A percentile compares a stretch with the other conserved stretches of the same genome.
phyloP scores from a whole-genome alignment of 2,888 invertebrate species.

The Campaea margaritaria region DNA sequence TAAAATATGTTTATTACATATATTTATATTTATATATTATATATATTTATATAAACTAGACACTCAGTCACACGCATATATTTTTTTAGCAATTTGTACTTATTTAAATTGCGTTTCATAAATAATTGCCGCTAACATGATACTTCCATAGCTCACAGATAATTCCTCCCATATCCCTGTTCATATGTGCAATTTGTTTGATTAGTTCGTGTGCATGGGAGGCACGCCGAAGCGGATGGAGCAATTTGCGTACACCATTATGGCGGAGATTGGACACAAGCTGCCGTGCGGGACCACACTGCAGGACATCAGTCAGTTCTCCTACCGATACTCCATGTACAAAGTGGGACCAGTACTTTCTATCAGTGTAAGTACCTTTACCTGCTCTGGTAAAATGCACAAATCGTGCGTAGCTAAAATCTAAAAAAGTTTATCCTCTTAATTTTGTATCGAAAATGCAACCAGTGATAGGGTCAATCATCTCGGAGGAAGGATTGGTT shows the following conservation, averaged over 20 bases:
- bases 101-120: no score
- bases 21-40: no score
- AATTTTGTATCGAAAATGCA: no score
- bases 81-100: no score
- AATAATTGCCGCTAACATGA: not conserved
- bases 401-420: no score
- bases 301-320: slow-evolving; percentile 95
- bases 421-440: no score
- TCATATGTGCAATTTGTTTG: slow-evolving; percentile 27
- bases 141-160: not conserved
- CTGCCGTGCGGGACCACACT: slow-evolving; percentile 95
- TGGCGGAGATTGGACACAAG: slow-evolving; percentile 95
- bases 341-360: slow-evolving; percentile 96
- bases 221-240: slow-evolving; percentile 98
- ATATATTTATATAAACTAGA: no score
- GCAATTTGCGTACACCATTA: slow-evolving; percentile 95
- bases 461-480: no score
- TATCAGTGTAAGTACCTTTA: slow-evolving; percentile 89
- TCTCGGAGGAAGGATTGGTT: no score
- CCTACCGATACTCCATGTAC: slow-evolving; percentile 97
- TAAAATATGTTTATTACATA: no score
- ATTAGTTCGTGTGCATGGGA: slow-evolving; percentile 98
- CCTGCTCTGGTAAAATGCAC: no score
- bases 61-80: no score
- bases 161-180: not conserved